phyloP scores from a whole-genome alignment of 2,888 invertebrate species.

The Caradrina kadenii region DNA sequence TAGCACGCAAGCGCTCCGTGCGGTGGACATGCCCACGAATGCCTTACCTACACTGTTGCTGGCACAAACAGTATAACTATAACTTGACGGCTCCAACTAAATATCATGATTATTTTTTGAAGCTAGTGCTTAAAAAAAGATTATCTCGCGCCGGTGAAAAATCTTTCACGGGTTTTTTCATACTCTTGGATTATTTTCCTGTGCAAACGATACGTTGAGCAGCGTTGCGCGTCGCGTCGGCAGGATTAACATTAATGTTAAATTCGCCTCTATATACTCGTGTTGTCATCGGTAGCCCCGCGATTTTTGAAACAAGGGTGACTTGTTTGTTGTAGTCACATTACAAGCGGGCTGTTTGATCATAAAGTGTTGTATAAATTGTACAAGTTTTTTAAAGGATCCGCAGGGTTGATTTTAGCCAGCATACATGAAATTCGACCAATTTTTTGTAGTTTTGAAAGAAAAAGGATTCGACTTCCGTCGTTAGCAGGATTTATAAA shows the following conservation, averaged over 20 bases:
- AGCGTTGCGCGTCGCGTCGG: not conserved
- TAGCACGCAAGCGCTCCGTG: no score
- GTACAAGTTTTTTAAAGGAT: slow-evolving; percentile 4
- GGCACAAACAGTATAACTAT: no score
- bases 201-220: not conserved
- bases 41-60: no score
- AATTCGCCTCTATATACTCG: not conserved
- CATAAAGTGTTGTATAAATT: slow-evolving; percentile 4
- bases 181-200: not conserved
- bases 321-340: not conserved
- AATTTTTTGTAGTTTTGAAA: slow-evolving; percentile 70
- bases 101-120: no score
- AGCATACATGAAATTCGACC: slow-evolving; percentile 62
- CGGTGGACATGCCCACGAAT: no score
- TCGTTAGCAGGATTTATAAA: slow-evolving; percentile 49
- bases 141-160: no score
- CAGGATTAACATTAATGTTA: not conserved
- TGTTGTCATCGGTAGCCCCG: not conserved
- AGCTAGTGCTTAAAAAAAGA: no score
- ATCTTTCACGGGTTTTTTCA: no score
- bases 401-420: slow-evolving; percentile 36
- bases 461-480: slow-evolving; percentile 70
- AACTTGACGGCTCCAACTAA: no score
- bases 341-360: not conserved
- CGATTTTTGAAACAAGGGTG: not conserved